Base-by-base conservation (phyloP, 64 coral and sea anemone genomes). In the Actinia tenebrosa region DNA sequence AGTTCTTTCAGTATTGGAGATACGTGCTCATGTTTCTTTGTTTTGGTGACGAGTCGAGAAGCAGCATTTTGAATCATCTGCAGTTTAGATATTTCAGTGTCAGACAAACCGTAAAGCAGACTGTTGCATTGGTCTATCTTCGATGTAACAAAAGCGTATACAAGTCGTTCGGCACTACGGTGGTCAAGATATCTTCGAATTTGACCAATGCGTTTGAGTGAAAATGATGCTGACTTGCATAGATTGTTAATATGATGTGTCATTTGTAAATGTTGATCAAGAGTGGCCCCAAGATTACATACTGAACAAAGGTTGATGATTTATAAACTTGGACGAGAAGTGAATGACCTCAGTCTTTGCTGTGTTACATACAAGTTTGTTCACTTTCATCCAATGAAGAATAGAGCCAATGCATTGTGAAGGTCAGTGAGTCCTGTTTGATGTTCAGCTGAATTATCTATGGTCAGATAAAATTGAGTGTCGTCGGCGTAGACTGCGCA, bases 201-300 rank as follows among this genome's bases (percentile, higher is more conserved):
- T 87, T 87, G 44, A 45, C 64, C 86, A 87, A 87, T 71, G 45
- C 68, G 60, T 68, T 61, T 69, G 10, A 87, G 63, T 42, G 68
- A 87, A 53, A 87, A 87, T 43, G 66, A 87, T 17, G 61, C 59
- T 45, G 85, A 87, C 71, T 87, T 87, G 85, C 85, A 64, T 14
- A 87, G 60, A 16, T 71, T 10, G 16, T 87, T 87, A 14, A 87
- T 37, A 71, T 87, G 85, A 42, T n/a, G 16, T 17, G 61, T 77
- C 85, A 87, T 87, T 4, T 43, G 56, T n/a, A 83, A 10, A 18
- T 83, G 61, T 18, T 10, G 26, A 23, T 87, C 84, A 42, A 77
- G 23, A 14, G 23, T 87, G n/a, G 19, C 85, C 71, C 61, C 85
- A 87, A 87, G 61, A 87, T 78, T 42, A 77, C 58, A 58, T 5